Conservation (phyloP, 2,888 invertebrate species). For the Anoncus sp. region DNA sequence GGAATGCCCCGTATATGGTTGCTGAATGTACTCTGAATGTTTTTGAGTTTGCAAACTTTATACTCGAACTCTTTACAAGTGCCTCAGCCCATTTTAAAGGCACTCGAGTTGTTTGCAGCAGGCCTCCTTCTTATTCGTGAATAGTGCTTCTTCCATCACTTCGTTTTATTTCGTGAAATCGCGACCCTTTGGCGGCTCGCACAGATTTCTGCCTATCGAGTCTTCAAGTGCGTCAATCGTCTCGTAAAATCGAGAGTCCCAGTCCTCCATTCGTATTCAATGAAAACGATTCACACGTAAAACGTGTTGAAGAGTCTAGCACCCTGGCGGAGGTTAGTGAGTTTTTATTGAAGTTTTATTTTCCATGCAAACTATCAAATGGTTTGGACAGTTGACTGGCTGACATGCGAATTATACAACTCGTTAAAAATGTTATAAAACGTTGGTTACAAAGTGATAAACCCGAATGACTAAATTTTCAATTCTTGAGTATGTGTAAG, state of each 20-base stretch:
- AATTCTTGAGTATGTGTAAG: no score
- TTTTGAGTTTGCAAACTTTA: slow-evolving; percentile 7
- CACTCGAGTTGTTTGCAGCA: slow-evolving; percentile 31
- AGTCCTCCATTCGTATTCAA: neutral
- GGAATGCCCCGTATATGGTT: neutral
- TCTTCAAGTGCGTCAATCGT: slow-evolving; percentile 4
- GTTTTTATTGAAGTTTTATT: neutral
- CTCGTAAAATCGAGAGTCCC: neutral
- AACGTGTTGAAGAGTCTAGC: neutral
- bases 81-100: slow-evolving; percentile 24
- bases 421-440: no score
- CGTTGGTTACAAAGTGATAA: no score
- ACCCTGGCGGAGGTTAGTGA: neutral
- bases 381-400: neutral
- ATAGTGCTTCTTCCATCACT: neutral
- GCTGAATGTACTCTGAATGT: neutral
- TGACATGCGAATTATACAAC: neutral
- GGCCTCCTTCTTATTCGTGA: neutral
- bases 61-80: slow-evolving; percentile 13
- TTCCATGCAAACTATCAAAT: neutral
- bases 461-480: neutral
- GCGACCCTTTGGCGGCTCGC: slow-evolving; percentile 6
- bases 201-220: neutral
- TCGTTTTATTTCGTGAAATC: slow-evolving; percentile 9
- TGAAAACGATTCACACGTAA: slow-evolving; percentile 22